These are phyloP conservation scores for Eueremaeus valkanovi DNA, from an alignment of 2,888 invertebrate genomes.

Conservation along the genomic window DNA sequence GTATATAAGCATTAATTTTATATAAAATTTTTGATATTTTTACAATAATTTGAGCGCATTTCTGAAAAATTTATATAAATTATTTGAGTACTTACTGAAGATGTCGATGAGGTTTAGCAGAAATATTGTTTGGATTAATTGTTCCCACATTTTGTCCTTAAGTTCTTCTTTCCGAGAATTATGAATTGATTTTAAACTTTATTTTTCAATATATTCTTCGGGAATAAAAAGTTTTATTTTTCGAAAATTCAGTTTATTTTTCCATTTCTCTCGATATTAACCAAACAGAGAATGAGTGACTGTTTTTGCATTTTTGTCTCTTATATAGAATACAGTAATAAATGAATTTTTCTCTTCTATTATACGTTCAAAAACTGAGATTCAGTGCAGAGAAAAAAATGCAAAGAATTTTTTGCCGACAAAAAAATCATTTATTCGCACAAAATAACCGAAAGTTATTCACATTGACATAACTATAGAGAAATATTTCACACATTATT, in stretches of 20 bases:
- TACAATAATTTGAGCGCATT: too few species aligned
- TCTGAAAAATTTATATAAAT: not conserved
- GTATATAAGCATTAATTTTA: not conserved
- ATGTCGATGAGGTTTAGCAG: not conserved
- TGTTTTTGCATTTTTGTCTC: too few species aligned
- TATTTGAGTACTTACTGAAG: not conserved
- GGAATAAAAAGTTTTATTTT: not conserved
- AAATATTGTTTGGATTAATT: not conserved
- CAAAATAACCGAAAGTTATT: not conserved
- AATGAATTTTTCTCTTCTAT: not conserved
- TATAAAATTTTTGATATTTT: too few species aligned
- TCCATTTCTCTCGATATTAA: too few species aligned
- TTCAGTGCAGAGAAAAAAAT: not conserved
- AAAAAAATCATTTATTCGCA: not conserved
- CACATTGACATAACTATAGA: not conserved
- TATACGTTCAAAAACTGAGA: not conserved
- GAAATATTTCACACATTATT: not conserved
- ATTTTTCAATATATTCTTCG: too few species aligned
- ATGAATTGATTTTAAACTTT: too few species aligned
- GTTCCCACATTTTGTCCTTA: not conserved
- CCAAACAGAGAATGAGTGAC: too few species aligned
- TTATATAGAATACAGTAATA: too few species aligned
- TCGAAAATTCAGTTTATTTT: too few species aligned
- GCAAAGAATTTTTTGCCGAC: not conserved
- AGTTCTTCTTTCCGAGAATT: too few species aligned